Evolutionary conservation across 1,140 invertebrate species (phyloP).

Genomic region (Drosophila santomea): DNA sequence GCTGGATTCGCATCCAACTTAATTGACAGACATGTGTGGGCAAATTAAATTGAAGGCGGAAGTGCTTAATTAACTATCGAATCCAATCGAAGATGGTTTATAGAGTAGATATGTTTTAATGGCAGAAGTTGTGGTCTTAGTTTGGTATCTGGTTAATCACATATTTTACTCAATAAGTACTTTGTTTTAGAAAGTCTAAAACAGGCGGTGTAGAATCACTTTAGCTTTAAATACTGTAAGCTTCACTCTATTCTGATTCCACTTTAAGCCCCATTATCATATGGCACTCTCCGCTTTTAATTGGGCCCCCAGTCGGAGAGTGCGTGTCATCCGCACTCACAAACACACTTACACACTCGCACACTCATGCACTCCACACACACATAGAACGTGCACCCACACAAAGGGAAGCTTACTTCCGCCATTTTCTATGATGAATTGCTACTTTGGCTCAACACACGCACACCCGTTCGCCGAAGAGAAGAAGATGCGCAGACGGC

Average conservation of each 20-base stretch:
- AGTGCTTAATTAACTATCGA: not conserved
- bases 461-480: constrained; percentile 31
- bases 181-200: not conserved
- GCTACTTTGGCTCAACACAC: constrained; percentile 74
- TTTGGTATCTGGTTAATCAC: no score
- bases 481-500: constrained; percentile 76
- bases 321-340: constrained; percentile 23
- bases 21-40: constrained; percentile 23
- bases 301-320: constrained; percentile 43
- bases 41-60: constrained; percentile 6
- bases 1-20: constrained; percentile 7
- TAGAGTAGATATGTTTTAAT: not conserved
- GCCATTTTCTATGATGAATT: constrained; percentile 85
- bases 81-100: not conserved
- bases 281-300: constrained; percentile 44
- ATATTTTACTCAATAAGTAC: not conserved
- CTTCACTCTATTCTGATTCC: not conserved
- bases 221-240: not conserved
- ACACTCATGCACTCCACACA: constrained; percentile 1
- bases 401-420: constrained; percentile 74
- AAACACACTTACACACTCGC: constrained; percentile 11
- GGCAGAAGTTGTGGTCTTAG: no score
- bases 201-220: no score
- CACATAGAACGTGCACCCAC: constrained; percentile 25
- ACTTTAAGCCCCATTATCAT: constrained; percentile 32